phyloP scores from a whole-genome alignment of 2,113 vertebrate genomes.

The Columbina picui region DNA sequence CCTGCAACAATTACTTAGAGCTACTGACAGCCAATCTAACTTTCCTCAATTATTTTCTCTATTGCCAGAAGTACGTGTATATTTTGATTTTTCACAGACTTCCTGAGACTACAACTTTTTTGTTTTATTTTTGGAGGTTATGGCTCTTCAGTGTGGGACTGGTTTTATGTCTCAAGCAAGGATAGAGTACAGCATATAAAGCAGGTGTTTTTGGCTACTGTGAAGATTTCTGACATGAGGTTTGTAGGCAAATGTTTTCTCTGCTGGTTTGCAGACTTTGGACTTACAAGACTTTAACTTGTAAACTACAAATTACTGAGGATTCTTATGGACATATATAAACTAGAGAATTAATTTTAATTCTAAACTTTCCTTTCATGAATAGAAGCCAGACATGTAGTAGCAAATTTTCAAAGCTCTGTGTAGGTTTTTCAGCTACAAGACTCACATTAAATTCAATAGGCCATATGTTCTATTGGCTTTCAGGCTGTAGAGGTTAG shows the following conservation, averaged over 20 bases:
- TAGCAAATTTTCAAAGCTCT: slow-evolving; percentile 33
- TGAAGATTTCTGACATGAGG: not conserved
- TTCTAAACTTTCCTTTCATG: slow-evolving; percentile 12
- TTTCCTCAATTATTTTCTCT: not conserved
- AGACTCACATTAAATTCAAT: slow-evolving; percentile 42
- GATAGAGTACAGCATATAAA: not conserved
- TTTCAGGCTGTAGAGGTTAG: slow-evolving; percentile 15
- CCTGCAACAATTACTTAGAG: not conserved
- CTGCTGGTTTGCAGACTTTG: not conserved
- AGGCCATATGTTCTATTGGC: slow-evolving; percentile 46
- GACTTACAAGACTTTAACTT: not conserved
- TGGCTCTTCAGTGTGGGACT: not conserved
- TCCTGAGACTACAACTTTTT: not conserved
- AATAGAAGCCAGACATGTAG: not conserved
- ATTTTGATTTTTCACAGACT: not conserved
- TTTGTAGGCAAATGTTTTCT: not conserved
- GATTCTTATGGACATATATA: not conserved
- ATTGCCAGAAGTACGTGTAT: not conserved
- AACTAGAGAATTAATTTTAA: slow-evolving; percentile 3
- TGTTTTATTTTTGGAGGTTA: slow-evolving; percentile 4
- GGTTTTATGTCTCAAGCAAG: not conserved
- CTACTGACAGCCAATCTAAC: not conserved
- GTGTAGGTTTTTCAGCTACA: slow-evolving; percentile 23
- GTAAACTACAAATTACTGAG: not conserved
- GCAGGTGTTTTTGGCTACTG: not conserved